Percentiles rank a stretch among this genome's conserved stretches.
These are phyloP conservation scores for Laspeyria flexula DNA, from an alignment of 2,888 invertebrate species.

Conservation along the genomic window DNA sequence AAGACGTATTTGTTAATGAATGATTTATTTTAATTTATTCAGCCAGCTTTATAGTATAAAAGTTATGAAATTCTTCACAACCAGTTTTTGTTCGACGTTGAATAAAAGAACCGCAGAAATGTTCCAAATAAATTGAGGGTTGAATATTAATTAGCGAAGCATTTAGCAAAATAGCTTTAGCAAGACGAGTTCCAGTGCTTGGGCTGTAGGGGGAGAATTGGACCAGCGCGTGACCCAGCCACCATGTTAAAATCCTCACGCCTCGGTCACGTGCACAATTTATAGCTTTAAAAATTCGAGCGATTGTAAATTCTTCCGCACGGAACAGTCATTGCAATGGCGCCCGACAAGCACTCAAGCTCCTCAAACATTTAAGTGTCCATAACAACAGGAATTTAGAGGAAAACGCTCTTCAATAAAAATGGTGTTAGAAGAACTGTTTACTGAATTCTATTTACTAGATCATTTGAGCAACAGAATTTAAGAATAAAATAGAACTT, in stretches of 20 bases:
- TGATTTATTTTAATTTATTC: constrained; percentile 20
- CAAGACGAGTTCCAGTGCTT: constrained; percentile 20
- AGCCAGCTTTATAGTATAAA: constrained; percentile 17
- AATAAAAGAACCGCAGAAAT: constrained; percentile 48
- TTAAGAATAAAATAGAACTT: too few relatives aligned
- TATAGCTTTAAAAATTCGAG: constrained; percentile 56
- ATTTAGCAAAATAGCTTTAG: constrained; percentile 49
- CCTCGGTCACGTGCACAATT: constrained; percentile 60
- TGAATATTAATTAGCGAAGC: constrained; percentile 54
- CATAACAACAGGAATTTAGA: constrained; percentile 14
- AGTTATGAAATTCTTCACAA: constrained; percentile 26
- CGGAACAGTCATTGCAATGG: constrained; percentile 28
- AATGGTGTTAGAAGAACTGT: constrained; percentile 1
- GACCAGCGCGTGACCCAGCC: constrained; percentile 33
- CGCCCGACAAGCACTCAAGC: constrained; percentile 17
- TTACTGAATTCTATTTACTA: constrained; percentile 1
- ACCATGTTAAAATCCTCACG: constrained; percentile 6
- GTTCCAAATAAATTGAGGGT: constrained; percentile 44
- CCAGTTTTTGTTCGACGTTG: constrained; percentile 29
- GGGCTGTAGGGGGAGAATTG: not conserved
- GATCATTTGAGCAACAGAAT: not conserved
- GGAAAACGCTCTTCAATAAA: not conserved
- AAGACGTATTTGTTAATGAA: too few relatives aligned
- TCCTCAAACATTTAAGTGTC: constrained; percentile 25
- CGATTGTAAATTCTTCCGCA: constrained; percentile 36